Evolutionary conservation across 1,140 invertebrate genomes (phyloP), one percentile per base, ranked within the genome.

Genomic region (Acromyrmex heyeri): DNA sequence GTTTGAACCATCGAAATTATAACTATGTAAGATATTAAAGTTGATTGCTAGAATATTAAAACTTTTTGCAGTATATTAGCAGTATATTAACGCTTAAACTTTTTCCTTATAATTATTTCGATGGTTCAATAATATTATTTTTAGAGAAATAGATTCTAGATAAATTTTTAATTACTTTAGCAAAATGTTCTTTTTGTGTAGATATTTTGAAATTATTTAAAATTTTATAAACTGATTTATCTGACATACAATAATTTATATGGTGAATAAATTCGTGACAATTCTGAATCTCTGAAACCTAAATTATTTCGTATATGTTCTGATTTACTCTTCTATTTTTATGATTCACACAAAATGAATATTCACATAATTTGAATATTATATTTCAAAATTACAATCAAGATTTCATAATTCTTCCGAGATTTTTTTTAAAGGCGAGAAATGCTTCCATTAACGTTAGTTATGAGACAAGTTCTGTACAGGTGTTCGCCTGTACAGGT

Each of bases 401-500:
- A 73, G 10, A 27, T 72, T 70, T 57, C 6, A 12, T n/a, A 7
- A 62, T 30, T 16, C 12, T 48, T 48, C 48, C 30, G 78, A 70
- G 78, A 82, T 61, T 82, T 72, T 72, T 79, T 82, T 61, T 34
- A 30, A 73, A 61, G 44, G 79, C 55, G 55, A 75, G 55, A 83
- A 83, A 83, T 83, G 27, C 55, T 83, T 48, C 38, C 44, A 73
- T 83, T 82, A 82, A 30, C 48, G 38, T 82, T 48, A 44, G 18
- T 50, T 48, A 59, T 18, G 30, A 48, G 78, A 34, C 53, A 21
- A 48, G 38, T 14, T 27, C 16, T 48, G 38, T 50, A 83, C 79
- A 83, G 79, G 79, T 83, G 79, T 34, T 82, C 24, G 69, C 0
- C 7, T 34, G 55, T 75, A 75, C 79, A 83, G 79, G 79, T 83